A percentile compares a stretch with the other conserved stretches of the same genome.
Conservation (phyloP, 2,113 vertebrate species). For the Sinocyclocheilus grahami region DNA sequence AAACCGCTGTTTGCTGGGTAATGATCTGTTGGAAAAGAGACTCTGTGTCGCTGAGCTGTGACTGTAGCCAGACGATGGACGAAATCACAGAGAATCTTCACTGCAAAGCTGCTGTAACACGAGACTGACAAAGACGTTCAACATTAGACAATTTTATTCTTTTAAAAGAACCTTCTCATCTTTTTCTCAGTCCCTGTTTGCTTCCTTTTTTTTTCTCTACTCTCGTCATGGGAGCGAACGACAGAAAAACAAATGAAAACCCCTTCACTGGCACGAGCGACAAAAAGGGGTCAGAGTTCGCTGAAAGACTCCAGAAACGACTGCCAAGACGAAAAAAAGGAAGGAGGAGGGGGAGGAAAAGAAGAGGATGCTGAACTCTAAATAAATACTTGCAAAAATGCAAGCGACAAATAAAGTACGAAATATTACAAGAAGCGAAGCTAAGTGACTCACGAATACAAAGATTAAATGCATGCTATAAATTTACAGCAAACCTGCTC, state of each 20-base stretch:
- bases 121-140: conserved; percentile 52
- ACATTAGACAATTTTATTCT: conserved; percentile 72
- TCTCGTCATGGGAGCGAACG: conserved; percentile 50
- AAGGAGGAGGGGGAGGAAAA: conserved; percentile 73
- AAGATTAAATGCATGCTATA: conserved; percentile 82
- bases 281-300: conserved; percentile 60
- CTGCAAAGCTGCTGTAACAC: conserved; percentile 42
- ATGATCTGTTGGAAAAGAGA: conserved; percentile 50
- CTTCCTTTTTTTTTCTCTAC: conserved; percentile 67
- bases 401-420: conserved; percentile 58
- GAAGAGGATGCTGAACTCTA: conserved; percentile 72
- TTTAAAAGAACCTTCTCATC: conserved; percentile 77
- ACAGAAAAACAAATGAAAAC: conserved; percentile 27
- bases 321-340: conserved; percentile 65
- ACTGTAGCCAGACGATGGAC: conserved; percentile 62
- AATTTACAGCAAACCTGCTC: conserved; percentile 79
- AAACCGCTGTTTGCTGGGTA: conserved; percentile 52
- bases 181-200: conserved; percentile 72
- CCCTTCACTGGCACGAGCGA: conserved; percentile 59
- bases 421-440: conserved; percentile 71
- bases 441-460: conserved; percentile 76
- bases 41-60: conserved; percentile 43
- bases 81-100: conserved; percentile 35
- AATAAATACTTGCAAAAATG: conserved; percentile 58
- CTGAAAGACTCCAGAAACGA: conserved; percentile 65